Evolutionary conservation across 2,888 invertebrate genomes (phyloP).

Genomic region (Sycophila texana): DNA sequence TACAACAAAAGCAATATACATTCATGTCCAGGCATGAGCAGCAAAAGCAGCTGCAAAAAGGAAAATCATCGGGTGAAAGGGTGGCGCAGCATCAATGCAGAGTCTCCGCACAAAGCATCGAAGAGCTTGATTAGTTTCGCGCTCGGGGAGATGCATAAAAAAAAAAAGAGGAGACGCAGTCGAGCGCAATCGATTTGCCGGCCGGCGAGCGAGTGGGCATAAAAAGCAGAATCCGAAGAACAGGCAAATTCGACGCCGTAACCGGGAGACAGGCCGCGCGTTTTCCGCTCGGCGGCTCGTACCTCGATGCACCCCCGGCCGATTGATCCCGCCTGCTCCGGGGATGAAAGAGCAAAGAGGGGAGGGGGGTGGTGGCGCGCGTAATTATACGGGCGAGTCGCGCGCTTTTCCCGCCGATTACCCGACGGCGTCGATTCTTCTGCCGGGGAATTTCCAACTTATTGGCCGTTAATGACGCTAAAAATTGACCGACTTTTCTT

Average conservation of each 20-base stretch:
- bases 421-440: background rate
- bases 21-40: too few relatives aligned
- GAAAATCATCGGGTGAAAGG: background rate
- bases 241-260: background rate
- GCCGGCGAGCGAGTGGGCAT: too few relatives aligned
- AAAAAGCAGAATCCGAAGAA: background rate
- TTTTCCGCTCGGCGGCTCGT: slow-evolving; percentile 42
- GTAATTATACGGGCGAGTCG: slow-evolving; percentile 14
- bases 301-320: slow-evolving; percentile 31
- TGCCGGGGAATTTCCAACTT: background rate
- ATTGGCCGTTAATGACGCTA: too few relatives aligned
- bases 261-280: background rate
- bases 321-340: slow-evolving; percentile 58
- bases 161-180: background rate
- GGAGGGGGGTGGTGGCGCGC: background rate
- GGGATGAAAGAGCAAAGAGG: slow-evolving; percentile 22
- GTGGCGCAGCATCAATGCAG: background rate
- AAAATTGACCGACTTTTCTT: background rate
- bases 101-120: background rate
- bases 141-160: background rate
- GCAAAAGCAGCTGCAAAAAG: too few relatives aligned
- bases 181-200: background rate
- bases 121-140: background rate
- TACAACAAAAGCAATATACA: too few relatives aligned
- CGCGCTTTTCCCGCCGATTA: background rate